phyloP scores from a whole-genome alignment of 2,113 vertebrate species.

The Solea solea region DNA sequence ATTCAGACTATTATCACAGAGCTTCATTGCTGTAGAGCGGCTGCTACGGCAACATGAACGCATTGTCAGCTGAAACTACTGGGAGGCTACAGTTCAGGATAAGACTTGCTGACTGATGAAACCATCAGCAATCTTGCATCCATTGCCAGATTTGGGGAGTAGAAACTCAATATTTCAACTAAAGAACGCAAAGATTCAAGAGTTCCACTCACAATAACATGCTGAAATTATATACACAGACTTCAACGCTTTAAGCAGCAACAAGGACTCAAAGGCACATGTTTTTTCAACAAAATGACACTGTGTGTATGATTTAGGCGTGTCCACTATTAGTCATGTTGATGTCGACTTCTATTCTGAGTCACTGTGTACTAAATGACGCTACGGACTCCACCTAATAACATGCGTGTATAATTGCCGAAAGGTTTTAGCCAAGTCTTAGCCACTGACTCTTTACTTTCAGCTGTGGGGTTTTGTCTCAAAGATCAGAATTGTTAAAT shows the following conservation, averaged over 20 bases:
- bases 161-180: slow-evolving; percentile 17
- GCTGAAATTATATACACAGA: slow-evolving; percentile 1
- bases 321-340: slow-evolving; percentile 42
- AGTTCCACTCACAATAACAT: background rate
- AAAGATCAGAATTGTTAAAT: background rate
- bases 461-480: background rate
- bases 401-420: slow-evolving; percentile 6
- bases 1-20: slow-evolving; percentile 41
- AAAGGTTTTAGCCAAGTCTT: background rate
- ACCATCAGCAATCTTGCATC: slow-evolving; percentile 28
- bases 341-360: slow-evolving; percentile 33
- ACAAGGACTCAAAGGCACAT: background rate
- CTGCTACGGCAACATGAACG: slow-evolving; percentile 27
- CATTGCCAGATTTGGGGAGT: background rate
- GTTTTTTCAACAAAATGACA: background rate
- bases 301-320: slow-evolving; percentile 23
- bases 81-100: slow-evolving; percentile 43
- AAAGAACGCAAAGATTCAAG: slow-evolving; percentile 6
- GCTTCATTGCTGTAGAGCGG: slow-evolving; percentile 16
- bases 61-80: slow-evolving; percentile 54
- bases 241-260: slow-evolving; percentile 10
- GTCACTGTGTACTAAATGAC: slow-evolving; percentile 13
- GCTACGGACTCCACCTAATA: slow-evolving; percentile 10
- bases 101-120: slow-evolving; percentile 39
- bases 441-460: background rate